phyloP scores from a whole-genome alignment of 2,113 vertebrate genomes.

The Helogale parvula region DNA sequence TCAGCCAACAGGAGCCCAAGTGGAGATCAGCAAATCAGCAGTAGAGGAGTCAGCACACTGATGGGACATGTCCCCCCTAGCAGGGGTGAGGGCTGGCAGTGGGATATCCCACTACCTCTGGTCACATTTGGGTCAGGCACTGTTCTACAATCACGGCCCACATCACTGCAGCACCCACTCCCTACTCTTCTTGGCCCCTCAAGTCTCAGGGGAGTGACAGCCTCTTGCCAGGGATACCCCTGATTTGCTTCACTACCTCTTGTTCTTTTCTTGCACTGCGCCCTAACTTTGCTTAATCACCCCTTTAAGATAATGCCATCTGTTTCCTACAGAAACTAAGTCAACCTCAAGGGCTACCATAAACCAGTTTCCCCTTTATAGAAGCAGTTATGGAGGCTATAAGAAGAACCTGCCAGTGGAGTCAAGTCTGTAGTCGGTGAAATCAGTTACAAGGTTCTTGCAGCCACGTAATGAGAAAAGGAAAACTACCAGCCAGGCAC shows the following conservation, averaged over 20 bases:
- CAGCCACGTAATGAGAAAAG: not conserved
- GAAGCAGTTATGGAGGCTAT: not conserved
- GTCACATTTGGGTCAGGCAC: not conserved
- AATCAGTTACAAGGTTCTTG: not conserved
- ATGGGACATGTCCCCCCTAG: fast-evolving
- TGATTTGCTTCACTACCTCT: not conserved
- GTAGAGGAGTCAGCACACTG: not conserved
- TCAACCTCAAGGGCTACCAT: not conserved
- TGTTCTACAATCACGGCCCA: not conserved
- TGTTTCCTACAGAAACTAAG: not conserved
- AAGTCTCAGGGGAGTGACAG: not conserved
- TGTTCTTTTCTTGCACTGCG: not conserved
- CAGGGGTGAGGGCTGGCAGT: not conserved
- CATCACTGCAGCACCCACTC: too few relatives aligned
- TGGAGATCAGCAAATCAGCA: not conserved
- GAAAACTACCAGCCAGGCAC: not conserved
- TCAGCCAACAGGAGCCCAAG: not conserved
- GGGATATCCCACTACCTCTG: not conserved
- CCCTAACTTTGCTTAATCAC: not conserved
- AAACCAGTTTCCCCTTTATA: slow-evolving; percentile 14
- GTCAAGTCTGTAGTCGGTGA: not conserved
- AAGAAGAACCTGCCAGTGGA: not conserved
- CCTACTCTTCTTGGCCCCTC: not conserved
- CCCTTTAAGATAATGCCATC: not conserved
- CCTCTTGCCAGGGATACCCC: not conserved